Percentiles rank a stretch among this genome's conserved stretches.
These are phyloP conservation scores for Hassar affinis DNA, from an alignment of 2,113 vertebrate species.

Conservation along the genomic window DNA sequence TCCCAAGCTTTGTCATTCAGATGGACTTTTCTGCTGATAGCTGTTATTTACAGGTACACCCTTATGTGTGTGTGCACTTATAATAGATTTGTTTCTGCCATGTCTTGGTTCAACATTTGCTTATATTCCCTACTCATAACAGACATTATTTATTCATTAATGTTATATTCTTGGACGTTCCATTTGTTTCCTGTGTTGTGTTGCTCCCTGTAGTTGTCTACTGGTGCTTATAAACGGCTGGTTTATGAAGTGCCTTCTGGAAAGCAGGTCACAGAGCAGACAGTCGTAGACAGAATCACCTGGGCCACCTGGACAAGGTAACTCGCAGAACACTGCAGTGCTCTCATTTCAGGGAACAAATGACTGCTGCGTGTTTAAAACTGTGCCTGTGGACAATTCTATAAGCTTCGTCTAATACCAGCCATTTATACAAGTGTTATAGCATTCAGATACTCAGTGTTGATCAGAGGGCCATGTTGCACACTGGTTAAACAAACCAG, in stretches of 20 bases:
- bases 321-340: constrained; percentile 33
- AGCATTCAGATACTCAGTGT: constrained; percentile 2
- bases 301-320: constrained; percentile 99
- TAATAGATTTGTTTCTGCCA: neutral
- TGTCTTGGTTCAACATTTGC: neutral
- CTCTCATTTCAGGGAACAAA: constrained; percentile 1
- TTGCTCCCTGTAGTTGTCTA: constrained; percentile 81
- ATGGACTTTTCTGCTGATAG: constrained; percentile 97
- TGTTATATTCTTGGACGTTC: neutral
- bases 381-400: neutral
- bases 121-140: neutral
- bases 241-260: constrained; percentile 98
- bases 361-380: neutral
- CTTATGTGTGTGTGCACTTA: neutral
- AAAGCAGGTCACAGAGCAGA: constrained; percentile 88
- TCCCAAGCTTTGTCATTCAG: constrained; percentile 92
- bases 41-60: constrained; percentile 83
- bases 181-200: neutral
- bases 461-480: neutral
- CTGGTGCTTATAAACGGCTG: constrained; percentile 92
- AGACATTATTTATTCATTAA: neutral
- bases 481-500: neutral
- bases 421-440: neutral
- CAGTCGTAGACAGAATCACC: constrained; percentile 90
- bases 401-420: too few species aligned